Evolutionary conservation across 1,140 invertebrate species (phyloP).

Genomic region (Lepeophtheirus salmonis): DNA sequence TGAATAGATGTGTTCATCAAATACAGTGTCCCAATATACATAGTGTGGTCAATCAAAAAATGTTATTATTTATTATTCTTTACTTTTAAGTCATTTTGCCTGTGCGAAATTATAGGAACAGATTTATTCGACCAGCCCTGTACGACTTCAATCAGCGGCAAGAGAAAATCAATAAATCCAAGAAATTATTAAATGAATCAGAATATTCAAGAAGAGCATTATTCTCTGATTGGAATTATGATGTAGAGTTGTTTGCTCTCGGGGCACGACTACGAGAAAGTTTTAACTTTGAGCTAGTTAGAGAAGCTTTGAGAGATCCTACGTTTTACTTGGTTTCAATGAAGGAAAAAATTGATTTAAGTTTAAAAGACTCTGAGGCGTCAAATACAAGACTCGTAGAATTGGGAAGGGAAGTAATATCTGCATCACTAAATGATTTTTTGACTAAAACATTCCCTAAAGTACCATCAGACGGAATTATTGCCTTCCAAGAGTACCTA

Average conservation of each 20-base stretch:
- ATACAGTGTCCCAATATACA: no score
- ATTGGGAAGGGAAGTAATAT: slow-evolving; percentile 41
- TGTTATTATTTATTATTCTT: background rate
- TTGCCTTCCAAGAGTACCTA: background rate
- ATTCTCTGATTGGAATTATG: slow-evolving; percentile 45
- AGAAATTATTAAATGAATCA: background rate
- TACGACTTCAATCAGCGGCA: background rate
- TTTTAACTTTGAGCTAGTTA: slow-evolving; percentile 46
- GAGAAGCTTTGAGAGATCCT: slow-evolving; percentile 53
- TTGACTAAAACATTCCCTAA: slow-evolving; percentile 40
- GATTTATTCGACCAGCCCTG: background rate
- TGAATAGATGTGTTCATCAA: no score
- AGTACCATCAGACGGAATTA: background rate
- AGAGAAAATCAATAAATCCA: background rate
- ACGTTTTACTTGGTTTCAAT: slow-evolving; percentile 54
- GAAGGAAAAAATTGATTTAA: slow-evolving; percentile 32
- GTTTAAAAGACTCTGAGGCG: slow-evolving; percentile 33
- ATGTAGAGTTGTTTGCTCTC: slow-evolving; percentile 71
- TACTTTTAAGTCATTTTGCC: background rate
- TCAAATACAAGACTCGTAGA: slow-evolving; percentile 42
- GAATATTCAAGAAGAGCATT: background rate
- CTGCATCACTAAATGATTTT: slow-evolving; percentile 36
- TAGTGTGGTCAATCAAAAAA: no score
- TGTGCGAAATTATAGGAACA: background rate
- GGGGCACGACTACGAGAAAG: slow-evolving; percentile 61